A percentile compares a stretch with the other conserved stretches of the same genome.
These are phyloP conservation scores for Orthosia incerta DNA, from an alignment of 2,888 invertebrate genomes.

Conservation along the genomic window DNA sequence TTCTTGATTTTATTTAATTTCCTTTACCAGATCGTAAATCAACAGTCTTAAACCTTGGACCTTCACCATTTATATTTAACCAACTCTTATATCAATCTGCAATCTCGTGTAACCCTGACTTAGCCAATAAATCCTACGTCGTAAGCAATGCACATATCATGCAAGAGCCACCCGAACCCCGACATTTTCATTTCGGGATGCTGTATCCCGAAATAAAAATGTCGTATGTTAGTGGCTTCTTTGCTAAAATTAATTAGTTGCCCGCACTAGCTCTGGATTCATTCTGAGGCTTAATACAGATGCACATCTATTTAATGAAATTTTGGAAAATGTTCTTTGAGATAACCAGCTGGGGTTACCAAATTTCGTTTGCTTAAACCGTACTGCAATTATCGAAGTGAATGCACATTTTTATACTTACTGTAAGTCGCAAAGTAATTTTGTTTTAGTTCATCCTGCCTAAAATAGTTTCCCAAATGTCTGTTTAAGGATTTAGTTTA, in stretches of 20 bases:
- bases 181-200: too few species aligned
- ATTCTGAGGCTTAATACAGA: neutral
- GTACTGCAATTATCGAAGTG: constrained; percentile 1
- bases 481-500: too few species aligned
- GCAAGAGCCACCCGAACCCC: neutral
- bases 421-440: neutral
- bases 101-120: neutral
- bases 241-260: constrained; percentile 39
- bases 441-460: neutral
- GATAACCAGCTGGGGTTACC: neutral
- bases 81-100: too few species aligned
- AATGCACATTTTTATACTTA: constrained; percentile 11
- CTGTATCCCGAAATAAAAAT: neutral
- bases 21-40: too few species aligned
- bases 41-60: too few species aligned
- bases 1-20: too few species aligned
- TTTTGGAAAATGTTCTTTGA: neutral
- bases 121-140: neutral
- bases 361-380: neutral
- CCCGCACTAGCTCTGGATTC: constrained; percentile 9
- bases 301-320: constrained; percentile 8
- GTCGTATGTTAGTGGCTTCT: constrained; percentile 1
- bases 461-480: too few species aligned
- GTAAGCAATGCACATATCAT: neutral
- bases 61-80: too few species aligned